Base-by-base conservation (phyloP, 2,888 invertebrate genomes). In the Sarcophaga rosellei region DNA sequence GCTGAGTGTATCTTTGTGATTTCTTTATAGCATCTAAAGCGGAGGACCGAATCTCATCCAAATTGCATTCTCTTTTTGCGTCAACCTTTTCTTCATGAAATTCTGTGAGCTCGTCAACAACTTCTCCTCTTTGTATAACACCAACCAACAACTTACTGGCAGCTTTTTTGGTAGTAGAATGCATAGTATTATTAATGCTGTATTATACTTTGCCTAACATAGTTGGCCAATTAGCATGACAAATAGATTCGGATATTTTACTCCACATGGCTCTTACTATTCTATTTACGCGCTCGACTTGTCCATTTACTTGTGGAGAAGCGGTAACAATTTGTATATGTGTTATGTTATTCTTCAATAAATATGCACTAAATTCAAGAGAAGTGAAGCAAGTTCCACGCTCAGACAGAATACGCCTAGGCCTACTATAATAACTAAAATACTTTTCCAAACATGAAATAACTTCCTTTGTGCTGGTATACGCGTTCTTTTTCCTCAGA, bases 111-210 rank as follows among this genome's bases (percentile, higher is more conserved):
- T 68, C 23, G 63, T 81, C 76, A 15, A 81, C n/a, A 10, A 53
- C 47, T 8, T 23, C 17, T 1, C 83, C 84, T 3, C 78, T 53
- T 63, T 88, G 87, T 0, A 72, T 11, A 15, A 86, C 76, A 4
- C 87, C 86, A 47, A 88, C 86, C 11, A 88, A 20, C 44, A 84
- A 20, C 20, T 57, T 44, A 62, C 81, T 87, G 17, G 78, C 81
- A 6, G 77, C 44, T 12, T 76, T 8, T 17, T 81, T 85, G 0
- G 45, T 77, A 8, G 83, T 78, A 15, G 61, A 69, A 66, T 85
- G 74, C 0, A 81, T 61, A 11, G 82, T 81, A 53, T 87, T 87
- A 65, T 87, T 87, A 1, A 87, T 65, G 17, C 81, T 74, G 45
- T 83, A 88, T 79, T 88, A 86, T 5, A 85, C 53, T 53, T 77